These are phyloP conservation scores for Probaryconus sp. DNA, from an alignment of 1,140 invertebrate genomes.

Conservation along the genomic window DNA sequence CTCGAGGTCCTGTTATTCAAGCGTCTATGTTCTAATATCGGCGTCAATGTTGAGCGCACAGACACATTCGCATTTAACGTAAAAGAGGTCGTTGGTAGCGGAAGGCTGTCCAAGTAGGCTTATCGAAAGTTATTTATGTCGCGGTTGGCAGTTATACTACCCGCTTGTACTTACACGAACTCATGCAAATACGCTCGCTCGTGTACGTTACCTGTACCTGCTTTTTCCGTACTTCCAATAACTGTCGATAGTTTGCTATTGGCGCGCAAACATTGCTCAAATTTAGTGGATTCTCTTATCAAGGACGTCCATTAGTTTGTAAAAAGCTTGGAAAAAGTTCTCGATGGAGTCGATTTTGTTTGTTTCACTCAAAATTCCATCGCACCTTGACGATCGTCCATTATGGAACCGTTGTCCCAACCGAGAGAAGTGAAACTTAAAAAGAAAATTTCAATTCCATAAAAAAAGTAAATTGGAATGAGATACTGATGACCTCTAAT, in stretches of 20 bases:
- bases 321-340: background rate
- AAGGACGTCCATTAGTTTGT: no score
- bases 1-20: no score
- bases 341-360: no score
- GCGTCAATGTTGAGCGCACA: constrained; percentile 39
- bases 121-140: constrained; percentile 72
- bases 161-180: constrained; percentile 51
- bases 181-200: constrained; percentile 30
- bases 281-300: background rate
- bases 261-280: background rate
- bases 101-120: constrained; percentile 63
- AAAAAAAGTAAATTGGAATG: no score
- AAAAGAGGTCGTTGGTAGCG: constrained; percentile 62
- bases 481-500: no score
- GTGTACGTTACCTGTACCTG: constrained; percentile 17
- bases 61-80: constrained; percentile 23
- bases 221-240: constrained; percentile 16
- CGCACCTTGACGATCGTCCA: no score
- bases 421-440: no score
- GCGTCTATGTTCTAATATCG: constrained; percentile 56
- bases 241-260: constrained; percentile 8
- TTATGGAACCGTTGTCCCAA: no score
- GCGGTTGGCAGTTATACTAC: constrained; percentile 58
- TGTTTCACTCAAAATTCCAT: no score
- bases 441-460: no score